These are phyloP conservation scores for Rhamphomyia laevipes DNA, from an alignment of 2,888 invertebrate genomes.

Conservation along the genomic window DNA sequence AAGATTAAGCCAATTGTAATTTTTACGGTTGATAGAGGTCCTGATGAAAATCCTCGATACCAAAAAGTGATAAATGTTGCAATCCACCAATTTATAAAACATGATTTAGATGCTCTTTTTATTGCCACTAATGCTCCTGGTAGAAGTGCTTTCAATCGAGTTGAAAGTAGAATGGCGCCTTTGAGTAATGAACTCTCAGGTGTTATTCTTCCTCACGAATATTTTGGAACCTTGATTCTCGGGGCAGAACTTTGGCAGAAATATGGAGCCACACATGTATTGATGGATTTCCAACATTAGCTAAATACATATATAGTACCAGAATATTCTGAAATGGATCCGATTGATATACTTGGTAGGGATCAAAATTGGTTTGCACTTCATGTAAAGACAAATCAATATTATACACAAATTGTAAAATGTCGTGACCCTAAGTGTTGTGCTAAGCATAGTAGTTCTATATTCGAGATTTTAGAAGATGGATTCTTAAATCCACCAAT, in stretches of 20 bases:
- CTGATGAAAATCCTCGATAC: constrained; percentile 8
- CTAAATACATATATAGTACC: background rate
- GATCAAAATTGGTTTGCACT: too few species aligned
- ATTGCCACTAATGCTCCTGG: constrained; percentile 25
- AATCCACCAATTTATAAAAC: constrained; percentile 1
- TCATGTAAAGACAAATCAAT: too few species aligned
- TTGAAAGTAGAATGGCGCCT: constrained; percentile 30
- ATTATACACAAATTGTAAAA: too few species aligned
- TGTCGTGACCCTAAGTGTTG: too few species aligned
- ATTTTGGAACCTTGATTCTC: constrained; percentile 17
- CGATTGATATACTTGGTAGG: too few species aligned
- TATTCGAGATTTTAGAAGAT: too few species aligned
- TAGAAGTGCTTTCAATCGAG: constrained; percentile 25
- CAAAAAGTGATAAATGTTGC: constrained; percentile 8
- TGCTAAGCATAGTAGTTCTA: too few species aligned
- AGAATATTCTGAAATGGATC: background rate
- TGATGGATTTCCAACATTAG: background rate
- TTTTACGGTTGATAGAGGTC: constrained; percentile 4
- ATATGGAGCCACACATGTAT: background rate
- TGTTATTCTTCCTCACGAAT: constrained; percentile 24
- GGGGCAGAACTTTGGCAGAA: background rate
- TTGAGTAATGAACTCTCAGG: constrained; percentile 25
- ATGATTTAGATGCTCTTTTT: constrained; percentile 20
- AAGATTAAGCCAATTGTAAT: constrained; percentile 3
- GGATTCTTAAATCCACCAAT: too few species aligned